These are phyloP conservation scores for Carollia perspicillata DNA, from an alignment of 2,113 vertebrate species.

Conservation along the genomic window DNA sequence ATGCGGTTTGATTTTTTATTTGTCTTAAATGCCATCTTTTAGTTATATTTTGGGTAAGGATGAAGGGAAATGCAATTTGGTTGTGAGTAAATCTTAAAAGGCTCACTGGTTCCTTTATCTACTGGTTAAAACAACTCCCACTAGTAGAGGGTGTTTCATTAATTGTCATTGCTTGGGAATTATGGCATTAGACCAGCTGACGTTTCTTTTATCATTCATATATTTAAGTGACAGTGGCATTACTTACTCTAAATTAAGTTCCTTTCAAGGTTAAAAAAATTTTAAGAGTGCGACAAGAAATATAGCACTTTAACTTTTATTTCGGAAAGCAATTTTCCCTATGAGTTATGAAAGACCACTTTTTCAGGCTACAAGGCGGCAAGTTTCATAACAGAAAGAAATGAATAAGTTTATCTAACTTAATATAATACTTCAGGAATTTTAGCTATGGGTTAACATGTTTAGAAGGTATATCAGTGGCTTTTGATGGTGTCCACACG, in stretches of 20 bases:
- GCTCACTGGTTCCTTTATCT: slow-evolving; percentile 63
- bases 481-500: not conserved
- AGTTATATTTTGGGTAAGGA: slow-evolving; percentile 75
- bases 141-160: slow-evolving; percentile 66
- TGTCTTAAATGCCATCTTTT: slow-evolving; percentile 70
- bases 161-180: slow-evolving; percentile 72
- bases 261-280: slow-evolving; percentile 56
- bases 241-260: slow-evolving; percentile 74
- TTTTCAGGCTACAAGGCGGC: slow-evolving; percentile 42
- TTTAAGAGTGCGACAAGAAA: slow-evolving; percentile 51
- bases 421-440: slow-evolving; percentile 54
- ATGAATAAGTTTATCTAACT: not conserved
- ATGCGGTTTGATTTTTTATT: slow-evolving; percentile 50
- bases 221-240: slow-evolving; percentile 72
- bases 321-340: slow-evolving; percentile 53
- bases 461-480: not conserved
- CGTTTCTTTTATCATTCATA: slow-evolving; percentile 71
- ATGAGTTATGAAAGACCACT: not conserved
- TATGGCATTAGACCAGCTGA: slow-evolving; percentile 64
- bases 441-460: not conserved
- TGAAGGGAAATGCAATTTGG: slow-evolving; percentile 60
- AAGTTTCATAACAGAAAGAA: slow-evolving; percentile 47
- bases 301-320: slow-evolving; percentile 53
- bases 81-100: slow-evolving; percentile 73
- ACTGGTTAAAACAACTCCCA: slow-evolving; percentile 50